Conservation (phyloP, 2,113 vertebrate genomes). For the Colaptes auratus region DNA sequence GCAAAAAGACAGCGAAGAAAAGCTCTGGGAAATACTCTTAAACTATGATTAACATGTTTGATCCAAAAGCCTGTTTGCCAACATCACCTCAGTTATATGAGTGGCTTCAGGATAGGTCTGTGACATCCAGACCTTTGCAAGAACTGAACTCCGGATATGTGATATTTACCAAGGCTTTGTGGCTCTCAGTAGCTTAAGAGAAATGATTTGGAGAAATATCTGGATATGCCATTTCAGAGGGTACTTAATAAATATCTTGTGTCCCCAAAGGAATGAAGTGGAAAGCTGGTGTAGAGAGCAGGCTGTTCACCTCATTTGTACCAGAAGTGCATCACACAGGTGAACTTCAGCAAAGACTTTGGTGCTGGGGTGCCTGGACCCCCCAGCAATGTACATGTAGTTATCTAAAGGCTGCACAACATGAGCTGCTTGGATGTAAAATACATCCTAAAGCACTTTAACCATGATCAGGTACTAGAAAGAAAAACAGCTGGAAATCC, state of each 20-base stretch:
- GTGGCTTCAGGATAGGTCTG: not conserved
- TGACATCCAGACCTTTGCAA: not conserved
- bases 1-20: not conserved
- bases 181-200: not conserved
- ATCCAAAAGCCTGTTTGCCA: not conserved
- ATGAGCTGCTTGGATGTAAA: not conserved
- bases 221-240: fast-evolving
- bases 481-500: not conserved
- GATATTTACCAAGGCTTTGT: not conserved
- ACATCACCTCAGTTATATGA: not conserved
- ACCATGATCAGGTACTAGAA: not conserved
- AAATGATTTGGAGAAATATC: not conserved
- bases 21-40: not conserved
- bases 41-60: not conserved
- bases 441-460: not conserved
- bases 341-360: not conserved
- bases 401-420: not conserved
- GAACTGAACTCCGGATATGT: not conserved
- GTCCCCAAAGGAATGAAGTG: not conserved
- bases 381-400: not conserved
- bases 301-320: not conserved
- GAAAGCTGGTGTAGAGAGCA: not conserved
- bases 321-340: not conserved
- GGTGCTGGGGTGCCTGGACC: not conserved
- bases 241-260: not conserved